Conservation (phyloP, 92 coral and sea anemone species). For the Blastomussa wellsi region DNA sequence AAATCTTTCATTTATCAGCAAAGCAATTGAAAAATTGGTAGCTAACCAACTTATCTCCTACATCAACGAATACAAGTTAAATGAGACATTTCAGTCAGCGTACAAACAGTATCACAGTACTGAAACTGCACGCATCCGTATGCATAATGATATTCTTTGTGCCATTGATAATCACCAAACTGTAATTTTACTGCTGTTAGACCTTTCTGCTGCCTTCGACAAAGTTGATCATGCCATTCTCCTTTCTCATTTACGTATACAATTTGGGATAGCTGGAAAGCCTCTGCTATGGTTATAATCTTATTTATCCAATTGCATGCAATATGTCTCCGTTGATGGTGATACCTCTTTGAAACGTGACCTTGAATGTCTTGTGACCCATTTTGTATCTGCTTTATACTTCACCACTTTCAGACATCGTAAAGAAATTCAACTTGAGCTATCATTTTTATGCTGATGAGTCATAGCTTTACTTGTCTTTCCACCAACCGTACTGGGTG, state of each 20-base stretch:
- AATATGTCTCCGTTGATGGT: slow-evolving; percentile 23
- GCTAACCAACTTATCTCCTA: slow-evolving; percentile 27
- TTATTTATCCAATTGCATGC: slow-evolving; percentile 24
- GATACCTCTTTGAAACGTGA: background rate
- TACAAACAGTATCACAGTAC: too few species aligned
- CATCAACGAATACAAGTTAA: background rate
- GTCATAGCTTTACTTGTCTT: background rate
- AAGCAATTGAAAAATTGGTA: slow-evolving; percentile 15
- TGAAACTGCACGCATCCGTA: too few species aligned
- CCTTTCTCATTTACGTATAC: too few species aligned
- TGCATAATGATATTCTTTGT: too few species aligned
- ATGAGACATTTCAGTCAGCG: slow-evolving; percentile 20
- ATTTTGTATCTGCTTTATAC: slow-evolving; percentile 5
- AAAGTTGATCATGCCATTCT: too few species aligned
- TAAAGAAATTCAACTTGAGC: slow-evolving; percentile 6
- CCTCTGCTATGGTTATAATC: slow-evolving; percentile 11
- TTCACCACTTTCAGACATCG: slow-evolving; percentile 5
- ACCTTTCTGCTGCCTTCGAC: too few species aligned
- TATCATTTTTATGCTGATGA: background rate
- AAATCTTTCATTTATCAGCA: slow-evolving; percentile 20
- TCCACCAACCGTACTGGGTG: slow-evolving; percentile 4
- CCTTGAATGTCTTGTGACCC: background rate
- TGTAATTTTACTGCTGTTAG: too few species aligned
- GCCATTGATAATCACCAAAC: too few species aligned
- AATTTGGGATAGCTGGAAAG: slow-evolving; percentile 5